These are phyloP conservation scores for Aromia moschata DNA, from an alignment of 2,888 invertebrate species.

Conservation along the genomic window DNA sequence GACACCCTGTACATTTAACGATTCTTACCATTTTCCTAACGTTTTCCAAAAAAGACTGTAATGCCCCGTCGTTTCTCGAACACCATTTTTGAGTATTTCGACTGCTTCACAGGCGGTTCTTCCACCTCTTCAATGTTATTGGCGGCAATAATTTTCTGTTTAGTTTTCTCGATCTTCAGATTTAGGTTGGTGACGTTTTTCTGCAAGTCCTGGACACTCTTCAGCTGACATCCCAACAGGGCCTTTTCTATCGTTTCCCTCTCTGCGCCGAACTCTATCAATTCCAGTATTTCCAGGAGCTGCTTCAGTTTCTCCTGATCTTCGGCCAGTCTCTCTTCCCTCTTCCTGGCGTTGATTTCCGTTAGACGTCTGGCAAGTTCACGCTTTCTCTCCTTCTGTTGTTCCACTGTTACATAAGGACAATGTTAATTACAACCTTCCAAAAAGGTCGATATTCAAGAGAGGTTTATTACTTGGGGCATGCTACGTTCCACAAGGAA, in stretches of 20 bases:
- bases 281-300: slow-evolving; percentile 77
- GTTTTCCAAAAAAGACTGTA: slow-evolving; percentile 66
- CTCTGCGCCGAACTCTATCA: slow-evolving; percentile 79
- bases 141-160: slow-evolving; percentile 77
- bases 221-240: slow-evolving; percentile 78
- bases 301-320: slow-evolving; percentile 88
- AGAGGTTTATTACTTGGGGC: no score
- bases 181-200: slow-evolving; percentile 76
- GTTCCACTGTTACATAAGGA: slow-evolving; percentile 70
- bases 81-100: slow-evolving; percentile 61
- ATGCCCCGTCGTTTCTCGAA: slow-evolving; percentile 60
- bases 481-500: no score
- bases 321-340: slow-evolving; percentile 86
- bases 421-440: no score
- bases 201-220: slow-evolving; percentile 81
- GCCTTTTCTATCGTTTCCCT: slow-evolving; percentile 71
- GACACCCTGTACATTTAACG: not conserved
- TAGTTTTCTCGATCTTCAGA: slow-evolving; percentile 78
- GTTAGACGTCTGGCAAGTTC: slow-evolving; percentile 85
- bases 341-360: slow-evolving; percentile 89
- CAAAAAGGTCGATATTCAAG: no score
- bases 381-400: slow-evolving; percentile 85
- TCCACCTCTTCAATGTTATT: slow-evolving; percentile 67
- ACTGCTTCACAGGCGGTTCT: slow-evolving; percentile 60
- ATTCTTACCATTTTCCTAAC: slow-evolving; percentile 71